Base-by-base conservation (phyloP, 2,888 invertebrate genomes). In the Netelia inedita region DNA sequence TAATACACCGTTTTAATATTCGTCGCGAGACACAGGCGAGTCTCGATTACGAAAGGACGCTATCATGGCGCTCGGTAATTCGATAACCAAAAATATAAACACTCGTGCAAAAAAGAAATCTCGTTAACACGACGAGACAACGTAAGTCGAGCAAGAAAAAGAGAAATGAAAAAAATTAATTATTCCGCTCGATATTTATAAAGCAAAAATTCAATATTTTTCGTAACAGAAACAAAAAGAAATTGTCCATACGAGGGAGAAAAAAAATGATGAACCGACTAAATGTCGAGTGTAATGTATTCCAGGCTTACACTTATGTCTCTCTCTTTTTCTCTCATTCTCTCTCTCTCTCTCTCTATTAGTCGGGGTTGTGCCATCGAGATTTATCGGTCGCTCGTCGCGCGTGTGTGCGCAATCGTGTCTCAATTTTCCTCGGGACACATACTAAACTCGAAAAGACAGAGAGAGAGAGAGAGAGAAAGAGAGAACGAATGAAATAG, bases 1-100 rank as follows among this genome's bases (percentile, higher is more conserved):
- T 89, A 90, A 90, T 85, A 84, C 63, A 11, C 16, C 85, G 87
- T 82, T 86, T 91, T 90, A 89, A 91, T 90, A 91, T 91, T 91
- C 91, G 85, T 79, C 87, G 78, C 90, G 83, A 86, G 82, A 84
- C 8, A 11, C 59, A 59, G 9, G 68, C 23, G 46, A n/a, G 6
- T 23, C 80, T 81, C 87, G 88, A 88, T 91, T 91, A 88, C 90
- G 89, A 90, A 88, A 90, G 72, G 28, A 81, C 21, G 16, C 8
- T 19, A 11, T 78, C 81, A 84, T 86, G 88, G 88, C 78, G 89
- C 85, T 88, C 87, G 87, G 87, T 89, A 90, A 90, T 88, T 89
- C 88, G 89, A 90, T 89, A 90, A 90, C 88, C 16, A 88, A 89
- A 76, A 28, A 46, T 68, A 68, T 16, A 57, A 65, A 65, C 8